Conservation (phyloP, 2,888 invertebrate genomes). For the Phrixothrix hirtus region DNA sequence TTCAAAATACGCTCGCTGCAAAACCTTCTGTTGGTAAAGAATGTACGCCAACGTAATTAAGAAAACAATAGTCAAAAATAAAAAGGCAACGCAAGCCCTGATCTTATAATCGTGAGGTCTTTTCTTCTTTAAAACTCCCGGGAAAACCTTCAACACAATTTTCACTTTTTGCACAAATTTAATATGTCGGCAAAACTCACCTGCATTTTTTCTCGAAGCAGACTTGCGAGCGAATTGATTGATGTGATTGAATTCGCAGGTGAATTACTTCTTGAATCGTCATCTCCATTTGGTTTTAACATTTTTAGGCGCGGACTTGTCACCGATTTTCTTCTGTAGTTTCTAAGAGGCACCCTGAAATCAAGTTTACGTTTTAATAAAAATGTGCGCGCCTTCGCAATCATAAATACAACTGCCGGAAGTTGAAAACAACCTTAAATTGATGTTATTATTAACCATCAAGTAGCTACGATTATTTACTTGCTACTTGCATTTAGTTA, state of each 20-base stretch:
- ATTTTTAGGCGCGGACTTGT: conserved; percentile 60
- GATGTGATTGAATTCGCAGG: conserved; percentile 81
- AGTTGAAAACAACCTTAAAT: background rate
- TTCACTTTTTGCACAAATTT: background rate
- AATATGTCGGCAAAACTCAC: conserved; percentile 52
- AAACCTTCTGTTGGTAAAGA: conserved; percentile 79
- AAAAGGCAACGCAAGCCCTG: conserved; percentile 76
- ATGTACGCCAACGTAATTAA: conserved; percentile 83
- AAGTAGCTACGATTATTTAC: no score
- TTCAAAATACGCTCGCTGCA: conserved; percentile 81
- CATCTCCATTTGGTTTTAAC: conserved; percentile 59
- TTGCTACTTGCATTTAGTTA: no score
- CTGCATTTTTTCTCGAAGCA: conserved; percentile 82
- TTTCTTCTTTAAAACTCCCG: conserved; percentile 71
- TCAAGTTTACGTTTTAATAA: background rate
- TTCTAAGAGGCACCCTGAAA: conserved; percentile 46
- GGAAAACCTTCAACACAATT: conserved; percentile 66
- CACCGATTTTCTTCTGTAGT: conserved; percentile 67
- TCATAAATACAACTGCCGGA: conserved; percentile 11
- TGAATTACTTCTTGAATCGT: conserved; percentile 65
- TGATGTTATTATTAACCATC: background rate
- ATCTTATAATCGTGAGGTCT: conserved; percentile 76
- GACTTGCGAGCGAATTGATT: conserved; percentile 81
- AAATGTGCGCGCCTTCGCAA: background rate
- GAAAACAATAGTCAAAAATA: conserved; percentile 80